Evolutionary conservation across 2,113 vertebrate species (phyloP).

Genomic region (Guaruba guarouba): DNA sequence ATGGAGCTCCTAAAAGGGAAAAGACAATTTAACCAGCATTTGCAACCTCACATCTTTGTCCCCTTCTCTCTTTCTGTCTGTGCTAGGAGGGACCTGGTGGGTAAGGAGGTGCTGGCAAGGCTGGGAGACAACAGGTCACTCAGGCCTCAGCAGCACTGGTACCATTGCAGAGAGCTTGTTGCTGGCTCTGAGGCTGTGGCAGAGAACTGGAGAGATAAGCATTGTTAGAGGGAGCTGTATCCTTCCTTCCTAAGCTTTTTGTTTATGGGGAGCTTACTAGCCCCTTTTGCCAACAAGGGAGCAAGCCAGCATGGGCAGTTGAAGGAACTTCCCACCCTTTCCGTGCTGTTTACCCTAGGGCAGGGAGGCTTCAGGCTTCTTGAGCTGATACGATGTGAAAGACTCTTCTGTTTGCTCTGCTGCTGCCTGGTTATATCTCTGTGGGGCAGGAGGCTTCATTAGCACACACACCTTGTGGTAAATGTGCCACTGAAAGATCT

Average conservation of each 20-base stretch:
- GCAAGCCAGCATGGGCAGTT: neutral
- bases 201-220: neutral
- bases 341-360: neutral
- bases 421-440: neutral
- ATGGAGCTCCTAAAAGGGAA: conserved; percentile 82
- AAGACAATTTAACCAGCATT: conserved; percentile 65
- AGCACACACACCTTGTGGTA: neutral
- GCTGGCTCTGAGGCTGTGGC: neutral
- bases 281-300: neutral
- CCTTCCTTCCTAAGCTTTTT: neutral
- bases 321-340: neutral
- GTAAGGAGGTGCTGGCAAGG: conserved; percentile 14
- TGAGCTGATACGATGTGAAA: neutral
- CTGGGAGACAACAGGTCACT: neutral
- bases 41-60: conserved; percentile 37
- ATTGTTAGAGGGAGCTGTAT: neutral
- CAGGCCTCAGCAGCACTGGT: neutral
- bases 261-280: neutral
- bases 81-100: neutral
- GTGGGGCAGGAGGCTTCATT: neutral
- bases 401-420: neutral
- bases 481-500: neutral
- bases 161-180: neutral
- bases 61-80: neutral
- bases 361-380: neutral